Evolutionary conservation across 2,888 invertebrate genomes (phyloP), one percentile per base, ranked within the genome.

Genomic region (Alviniconcha strummeri): DNA sequence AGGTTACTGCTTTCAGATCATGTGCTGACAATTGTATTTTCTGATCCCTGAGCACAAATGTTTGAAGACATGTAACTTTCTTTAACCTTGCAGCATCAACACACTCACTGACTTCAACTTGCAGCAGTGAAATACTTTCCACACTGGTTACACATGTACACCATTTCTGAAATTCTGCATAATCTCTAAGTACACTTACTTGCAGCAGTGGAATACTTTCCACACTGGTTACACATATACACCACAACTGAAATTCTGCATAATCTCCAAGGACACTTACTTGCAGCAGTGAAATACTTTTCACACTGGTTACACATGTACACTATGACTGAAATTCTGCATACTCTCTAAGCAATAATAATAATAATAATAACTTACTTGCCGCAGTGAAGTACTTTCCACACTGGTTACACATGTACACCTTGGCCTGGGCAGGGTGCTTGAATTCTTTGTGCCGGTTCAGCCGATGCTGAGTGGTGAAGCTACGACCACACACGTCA

Each of bases 361-460:
- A n/a, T n/a, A n/a, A n/a, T n/a, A n/a, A n/a, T n/a, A n/a, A n/a
- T n/a, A n/a, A n/a, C n/a, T n/a, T 84, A 90, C 90, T 87, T 77
- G 89, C 89, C 80, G 89, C 89, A 57, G 90, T 88, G 85, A 90
- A 90, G 17, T 86, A 75, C 77, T 89, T 88, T 19, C 84, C 86
- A 84, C 90, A 90, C 80, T 89, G 89, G 13, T 86, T 83, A 87
- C 90, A 90, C 82, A 86, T 87, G 84, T 86, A 89, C 19, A 89
- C 89, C 67, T 89, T 88, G 67, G 87, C 87, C n/a, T 84, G 83
- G 17, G 87, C 87, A 9, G 88, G 89, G 79, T 90, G 90, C 80
- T 90, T 90, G 84, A 87, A 88, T 9, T 87, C 84, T 71, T 88
- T 89, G 84, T 90, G 90, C 71, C 88, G 84, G 79, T 86, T 86